Conservation (phyloP, 2,888 invertebrate genomes). For the Macaria notata region DNA sequence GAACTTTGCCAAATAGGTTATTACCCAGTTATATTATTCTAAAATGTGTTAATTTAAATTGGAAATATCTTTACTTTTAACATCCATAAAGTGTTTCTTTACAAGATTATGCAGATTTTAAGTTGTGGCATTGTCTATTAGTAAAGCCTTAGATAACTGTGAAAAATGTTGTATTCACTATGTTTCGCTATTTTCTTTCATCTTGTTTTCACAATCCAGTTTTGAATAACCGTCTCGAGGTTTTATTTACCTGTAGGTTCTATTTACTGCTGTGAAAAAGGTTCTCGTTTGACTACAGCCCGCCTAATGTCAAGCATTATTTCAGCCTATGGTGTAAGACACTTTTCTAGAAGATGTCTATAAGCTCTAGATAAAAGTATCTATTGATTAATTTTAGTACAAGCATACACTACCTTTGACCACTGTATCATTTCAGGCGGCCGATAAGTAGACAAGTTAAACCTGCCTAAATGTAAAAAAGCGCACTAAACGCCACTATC, state of each 20-base stretch:
- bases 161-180: constrained; percentile 11
- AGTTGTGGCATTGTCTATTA: not conserved
- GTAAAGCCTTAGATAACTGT: constrained; percentile 7
- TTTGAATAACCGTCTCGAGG: constrained; percentile 9
- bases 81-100: not conserved
- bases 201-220: constrained; percentile 1
- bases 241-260: constrained; percentile 10
- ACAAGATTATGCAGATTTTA: not conserved
- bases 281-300: no score
- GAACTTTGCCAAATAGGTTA: not conserved
- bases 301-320: no score
- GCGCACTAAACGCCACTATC: no score
- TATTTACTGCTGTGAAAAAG: constrained; percentile 15
- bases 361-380: no score
- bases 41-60: not conserved
- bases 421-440: no score
- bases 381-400: no score
- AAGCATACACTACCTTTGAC: no score
- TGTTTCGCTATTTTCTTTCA: constrained; percentile 6
- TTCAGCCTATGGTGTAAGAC: no score
- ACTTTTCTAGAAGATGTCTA: no score
- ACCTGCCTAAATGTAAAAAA: no score
- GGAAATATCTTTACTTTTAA: constrained; percentile 3
- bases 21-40: not conserved
- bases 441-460: no score